These are phyloP conservation scores for Macrochelys suwanniensis DNA, from an alignment of 2,797 vertebrate species.

Conservation along the genomic window DNA sequence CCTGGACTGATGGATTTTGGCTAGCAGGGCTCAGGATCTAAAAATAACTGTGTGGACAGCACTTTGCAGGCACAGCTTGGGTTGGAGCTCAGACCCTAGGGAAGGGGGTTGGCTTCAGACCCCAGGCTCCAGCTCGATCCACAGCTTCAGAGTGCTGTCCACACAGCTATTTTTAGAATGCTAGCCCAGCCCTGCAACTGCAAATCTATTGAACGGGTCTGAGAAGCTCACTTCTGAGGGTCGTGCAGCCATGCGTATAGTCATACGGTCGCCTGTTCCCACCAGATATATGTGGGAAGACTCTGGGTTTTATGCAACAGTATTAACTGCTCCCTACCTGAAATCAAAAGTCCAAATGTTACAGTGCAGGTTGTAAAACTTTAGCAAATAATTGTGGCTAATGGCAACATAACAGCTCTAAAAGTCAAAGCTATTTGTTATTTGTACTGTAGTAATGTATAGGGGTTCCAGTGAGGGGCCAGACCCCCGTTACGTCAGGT, in stretches of 20 bases:
- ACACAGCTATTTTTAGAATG: background rate
- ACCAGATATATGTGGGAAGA: background rate
- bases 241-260: background rate
- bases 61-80: background rate
- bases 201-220: background rate
- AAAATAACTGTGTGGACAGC: background rate
- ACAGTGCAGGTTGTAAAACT: conserved; percentile 31
- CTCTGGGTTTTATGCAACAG: background rate
- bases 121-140: background rate
- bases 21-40: background rate
- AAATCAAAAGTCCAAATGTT: conserved; percentile 44
- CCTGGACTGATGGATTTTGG: background rate
- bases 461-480: background rate
- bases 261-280: background rate
- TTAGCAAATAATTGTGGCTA: conserved; percentile 44
- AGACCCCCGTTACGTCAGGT: background rate
- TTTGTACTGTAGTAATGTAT: background rate
- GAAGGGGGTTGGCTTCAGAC: background rate
- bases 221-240: background rate
- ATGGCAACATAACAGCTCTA: background rate
- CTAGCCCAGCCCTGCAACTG: background rate
- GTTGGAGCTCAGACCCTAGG: background rate
- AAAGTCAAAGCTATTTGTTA: background rate
- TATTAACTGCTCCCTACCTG: conserved; percentile 28
- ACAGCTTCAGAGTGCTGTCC: background rate